Percentiles rank a stretch among this genome's conserved stretches.
Conservation (phyloP, 2,797 vertebrate species). For the Neomorphus geoffroyi region DNA sequence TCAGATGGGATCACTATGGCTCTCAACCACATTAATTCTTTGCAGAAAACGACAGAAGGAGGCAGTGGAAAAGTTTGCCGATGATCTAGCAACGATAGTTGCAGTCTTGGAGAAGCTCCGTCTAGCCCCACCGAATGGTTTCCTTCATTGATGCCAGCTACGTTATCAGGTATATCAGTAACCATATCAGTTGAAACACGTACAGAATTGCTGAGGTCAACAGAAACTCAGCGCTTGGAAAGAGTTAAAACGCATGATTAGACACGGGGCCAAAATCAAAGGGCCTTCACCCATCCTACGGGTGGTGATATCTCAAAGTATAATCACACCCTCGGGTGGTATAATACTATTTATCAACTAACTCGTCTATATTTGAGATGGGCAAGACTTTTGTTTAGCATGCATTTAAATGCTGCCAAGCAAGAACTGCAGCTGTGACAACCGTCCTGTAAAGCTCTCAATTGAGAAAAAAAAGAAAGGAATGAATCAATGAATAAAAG, state of each 20-base stretch:
- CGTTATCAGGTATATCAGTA: conserved; percentile 48
- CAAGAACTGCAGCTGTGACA: conserved; percentile 44
- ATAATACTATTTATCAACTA: conserved; percentile 62
- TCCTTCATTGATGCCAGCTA: conserved; percentile 42
- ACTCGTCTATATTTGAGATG: conserved; percentile 54
- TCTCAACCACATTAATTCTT: background rate
- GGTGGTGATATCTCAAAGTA: conserved; percentile 69
- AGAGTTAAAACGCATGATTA: conserved; percentile 70
- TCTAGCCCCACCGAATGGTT: conserved; percentile 48
- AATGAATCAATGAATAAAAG: background rate
- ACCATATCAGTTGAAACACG: conserved; percentile 68
- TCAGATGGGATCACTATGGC: background rate
- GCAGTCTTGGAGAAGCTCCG: conserved; percentile 10
- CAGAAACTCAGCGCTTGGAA: conserved; percentile 65
- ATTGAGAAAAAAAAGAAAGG: background rate
- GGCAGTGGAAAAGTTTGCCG: conserved; percentile 19
- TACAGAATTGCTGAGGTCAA: conserved; percentile 66
- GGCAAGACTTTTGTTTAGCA: conserved; percentile 60
- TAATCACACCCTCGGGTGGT: conserved; percentile 61
- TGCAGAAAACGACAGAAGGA: conserved; percentile 38
- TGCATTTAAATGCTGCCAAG: conserved; percentile 48
- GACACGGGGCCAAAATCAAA: conserved; percentile 61
- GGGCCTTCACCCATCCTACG: conserved; percentile 54
- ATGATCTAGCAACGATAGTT: conserved; percentile 18
- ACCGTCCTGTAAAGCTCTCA: background rate